These are phyloP conservation scores for Sphaeramia orbicularis DNA, from an alignment of 2,797 vertebrate species.

Conservation along the genomic window DNA sequence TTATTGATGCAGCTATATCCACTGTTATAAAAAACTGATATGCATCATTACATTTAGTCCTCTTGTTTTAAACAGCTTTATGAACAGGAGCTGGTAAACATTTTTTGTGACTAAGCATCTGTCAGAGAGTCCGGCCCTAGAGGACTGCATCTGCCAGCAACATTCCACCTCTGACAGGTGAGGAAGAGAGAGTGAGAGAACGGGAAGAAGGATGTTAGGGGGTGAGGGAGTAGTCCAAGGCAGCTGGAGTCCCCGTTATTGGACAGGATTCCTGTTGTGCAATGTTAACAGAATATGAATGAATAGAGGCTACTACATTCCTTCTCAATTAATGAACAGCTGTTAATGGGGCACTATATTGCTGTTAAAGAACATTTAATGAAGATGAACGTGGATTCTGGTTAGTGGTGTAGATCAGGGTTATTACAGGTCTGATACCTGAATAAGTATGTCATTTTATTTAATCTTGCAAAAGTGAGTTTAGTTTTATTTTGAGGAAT, in stretches of 20 bases:
- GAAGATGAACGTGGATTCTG: background rate
- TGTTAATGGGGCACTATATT: background rate
- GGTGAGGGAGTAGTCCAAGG: slow-evolving; percentile 71
- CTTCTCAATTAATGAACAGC: slow-evolving; percentile 28
- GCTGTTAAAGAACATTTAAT: slow-evolving; percentile 9
- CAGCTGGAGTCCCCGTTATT: slow-evolving; percentile 80
- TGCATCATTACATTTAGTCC: slow-evolving; percentile 23
- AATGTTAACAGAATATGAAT: slow-evolving; percentile 64
- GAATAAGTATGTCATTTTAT: too few relatives aligned
- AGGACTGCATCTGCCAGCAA: slow-evolving; percentile 76
- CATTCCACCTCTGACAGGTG: slow-evolving; percentile 87
- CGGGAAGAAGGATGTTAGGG: slow-evolving; percentile 79
- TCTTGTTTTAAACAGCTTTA: slow-evolving; percentile 40
- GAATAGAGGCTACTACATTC: slow-evolving; percentile 36
- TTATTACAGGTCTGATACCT: too few relatives aligned
- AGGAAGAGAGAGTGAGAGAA: slow-evolving; percentile 86
- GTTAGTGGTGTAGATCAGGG: background rate
- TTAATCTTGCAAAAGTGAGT: too few relatives aligned
- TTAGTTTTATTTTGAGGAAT: too few relatives aligned
- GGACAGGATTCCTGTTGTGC: slow-evolving; percentile 73
- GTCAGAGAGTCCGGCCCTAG: slow-evolving; percentile 64
- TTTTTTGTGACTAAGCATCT: slow-evolving; percentile 71
- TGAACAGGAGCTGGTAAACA: slow-evolving; percentile 65
- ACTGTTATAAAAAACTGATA: background rate
- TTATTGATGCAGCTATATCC: background rate